Base-by-base conservation (phyloP, 2,797 vertebrate species). In the Synanceia verrucosa region DNA sequence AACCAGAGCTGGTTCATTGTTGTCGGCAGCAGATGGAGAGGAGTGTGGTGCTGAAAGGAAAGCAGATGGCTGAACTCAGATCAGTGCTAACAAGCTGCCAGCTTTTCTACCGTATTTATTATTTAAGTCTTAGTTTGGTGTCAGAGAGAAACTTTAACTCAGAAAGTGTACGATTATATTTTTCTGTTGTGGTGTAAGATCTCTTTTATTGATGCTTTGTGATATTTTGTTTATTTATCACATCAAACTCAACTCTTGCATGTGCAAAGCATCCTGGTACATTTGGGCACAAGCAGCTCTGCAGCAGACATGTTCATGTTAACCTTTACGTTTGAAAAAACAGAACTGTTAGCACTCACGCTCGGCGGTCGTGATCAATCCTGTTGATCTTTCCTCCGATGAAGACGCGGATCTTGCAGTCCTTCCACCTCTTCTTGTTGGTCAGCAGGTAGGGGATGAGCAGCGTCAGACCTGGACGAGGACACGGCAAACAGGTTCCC, bases 321-420 rank as follows among this genome's bases (percentile, higher is more conserved):
- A 33, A 37, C 23, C 9, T 37, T 53, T 14, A 43, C 14, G 24
- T 6, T 5, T 5, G 11, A n/a, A 6, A 13, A 0, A 6, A 12
- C 5, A 36, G 19, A 23, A 53, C 0, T 2, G 13, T 28, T 1
- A 13, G 57, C 3, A 94, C 97, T 96, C 89, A 99, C 98, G 96
- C 97, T 94, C 98, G 92, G 86, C 98, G 96, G 75, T 99, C 98
- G 33, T 98, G 98, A 86, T 99, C 98, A 67, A 99, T 99, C 88
- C 97, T 93, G 91, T 99, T 99, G 88, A 99, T 98, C 92, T 99
- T 99, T 46, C 98, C 98, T 78, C 97, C 98, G 63, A 99, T 99
- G 80, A 99, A 99, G 47, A 99, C 97, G 34, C 98, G 95, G 85
- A 99, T 99, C 90, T 97, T 99, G 92, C 97, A 98, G 56, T 99